phyloP scores from a whole-genome alignment of 2,113 vertebrate species.

The Leucopsar rothschildi region DNA sequence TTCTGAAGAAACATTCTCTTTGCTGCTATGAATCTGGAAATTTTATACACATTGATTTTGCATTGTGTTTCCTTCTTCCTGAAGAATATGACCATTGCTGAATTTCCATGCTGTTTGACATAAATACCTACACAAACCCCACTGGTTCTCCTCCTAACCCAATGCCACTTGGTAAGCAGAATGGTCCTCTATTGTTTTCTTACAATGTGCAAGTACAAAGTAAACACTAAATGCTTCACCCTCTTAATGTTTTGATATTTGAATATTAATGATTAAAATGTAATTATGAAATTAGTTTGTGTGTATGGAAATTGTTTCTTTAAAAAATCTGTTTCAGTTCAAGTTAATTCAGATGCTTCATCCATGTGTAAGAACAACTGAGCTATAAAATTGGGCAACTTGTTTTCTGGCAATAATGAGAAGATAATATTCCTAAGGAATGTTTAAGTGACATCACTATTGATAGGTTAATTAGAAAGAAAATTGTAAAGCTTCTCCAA shows the following conservation, averaged over 20 bases:
- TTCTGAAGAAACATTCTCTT: background rate
- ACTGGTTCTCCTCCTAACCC: background rate
- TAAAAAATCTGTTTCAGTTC: slow-evolving; percentile 59
- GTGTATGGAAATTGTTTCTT: background rate
- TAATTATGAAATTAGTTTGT: slow-evolving; percentile 14
- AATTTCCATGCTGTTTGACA: background rate
- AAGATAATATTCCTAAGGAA: slow-evolving; percentile 71
- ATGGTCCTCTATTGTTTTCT: background rate
- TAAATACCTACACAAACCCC: background rate
- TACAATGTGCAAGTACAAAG: slow-evolving; percentile 10
- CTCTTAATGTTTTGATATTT: slow-evolving; percentile 3
- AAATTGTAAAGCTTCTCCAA: slow-evolving; percentile 72
- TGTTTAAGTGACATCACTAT: slow-evolving; percentile 77
- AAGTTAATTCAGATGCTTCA: slow-evolving; percentile 64
- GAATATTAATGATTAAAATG: slow-evolving; percentile 63
- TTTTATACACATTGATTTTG: background rate
- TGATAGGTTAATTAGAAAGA: slow-evolving; percentile 85
- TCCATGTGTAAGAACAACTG: slow-evolving; percentile 67
- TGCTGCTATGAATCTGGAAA: background rate
- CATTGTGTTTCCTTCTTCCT: background rate
- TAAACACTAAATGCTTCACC: slow-evolving; percentile 23
- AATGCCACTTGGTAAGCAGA: background rate
- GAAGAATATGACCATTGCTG: background rate
- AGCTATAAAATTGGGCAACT: slow-evolving; percentile 74
- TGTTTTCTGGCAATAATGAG: slow-evolving; percentile 77